Percentiles rank a stretch among this genome's conserved stretches.
Conservation (phyloP, 2,888 invertebrate species). For the Empis stercorea region DNA sequence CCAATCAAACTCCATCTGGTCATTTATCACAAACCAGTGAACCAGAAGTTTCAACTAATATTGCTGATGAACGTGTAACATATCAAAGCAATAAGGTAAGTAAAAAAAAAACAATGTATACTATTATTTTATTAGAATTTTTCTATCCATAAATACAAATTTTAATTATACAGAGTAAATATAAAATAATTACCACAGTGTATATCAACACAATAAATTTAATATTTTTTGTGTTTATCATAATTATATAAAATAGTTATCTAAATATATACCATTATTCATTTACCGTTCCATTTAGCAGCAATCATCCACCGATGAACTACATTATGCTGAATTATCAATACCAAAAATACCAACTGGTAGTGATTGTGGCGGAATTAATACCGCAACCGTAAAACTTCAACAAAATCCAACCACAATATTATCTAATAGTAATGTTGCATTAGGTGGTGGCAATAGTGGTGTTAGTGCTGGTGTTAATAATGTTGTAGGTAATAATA, state of each 20-base stretch:
- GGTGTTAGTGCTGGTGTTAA: slow-evolving; percentile 19
- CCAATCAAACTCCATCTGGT: slow-evolving; percentile 52
- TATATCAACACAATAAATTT: no score
- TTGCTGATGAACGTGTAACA: slow-evolving; percentile 24
- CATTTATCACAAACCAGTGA: slow-evolving; percentile 37
- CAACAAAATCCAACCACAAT: slow-evolving; percentile 13
- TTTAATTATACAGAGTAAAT: no score
- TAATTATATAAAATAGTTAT: no score
- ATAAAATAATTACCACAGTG: background rate
- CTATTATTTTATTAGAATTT: no score
- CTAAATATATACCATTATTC: no score
- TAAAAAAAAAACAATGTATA: background rate
- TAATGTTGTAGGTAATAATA: background rate
- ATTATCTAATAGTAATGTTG: background rate
- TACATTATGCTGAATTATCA: slow-evolving; percentile 35
- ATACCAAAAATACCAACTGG: slow-evolving; percentile 22
- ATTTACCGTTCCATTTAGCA: no score
- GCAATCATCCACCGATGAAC: slow-evolving; percentile 23
- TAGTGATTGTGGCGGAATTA: slow-evolving; percentile 9
- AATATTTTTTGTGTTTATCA: no score
- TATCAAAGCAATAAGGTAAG: slow-evolving; percentile 32
- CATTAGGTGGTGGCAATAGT: slow-evolving; percentile 11
- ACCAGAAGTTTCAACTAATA: slow-evolving; percentile 35
- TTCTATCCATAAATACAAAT: no score
- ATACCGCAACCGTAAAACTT: slow-evolving; percentile 8